Conservation (phyloP, 2,113 vertebrate genomes). For the Antigone vipio region DNA sequence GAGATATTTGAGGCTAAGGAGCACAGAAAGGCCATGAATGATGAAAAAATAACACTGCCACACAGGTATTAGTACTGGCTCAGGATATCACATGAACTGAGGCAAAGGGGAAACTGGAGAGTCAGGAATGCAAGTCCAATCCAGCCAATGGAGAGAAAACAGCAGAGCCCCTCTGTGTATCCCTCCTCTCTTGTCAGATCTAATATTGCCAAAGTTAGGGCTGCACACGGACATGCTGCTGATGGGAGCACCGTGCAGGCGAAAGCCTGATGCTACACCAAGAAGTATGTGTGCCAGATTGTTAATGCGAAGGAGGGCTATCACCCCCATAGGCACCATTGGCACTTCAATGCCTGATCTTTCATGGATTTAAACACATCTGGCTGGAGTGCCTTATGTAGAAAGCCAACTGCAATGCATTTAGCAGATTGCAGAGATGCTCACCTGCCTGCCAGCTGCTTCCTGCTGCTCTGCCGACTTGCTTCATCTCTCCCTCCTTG, state of each 20-base stretch:
- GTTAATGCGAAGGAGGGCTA: background rate
- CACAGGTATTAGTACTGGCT: background rate
- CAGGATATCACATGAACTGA: background rate
- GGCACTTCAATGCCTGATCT: background rate
- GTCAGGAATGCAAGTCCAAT: background rate
- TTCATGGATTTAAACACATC: background rate
- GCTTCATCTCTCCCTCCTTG: background rate
- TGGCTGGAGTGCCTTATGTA: background rate
- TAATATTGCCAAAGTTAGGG: background rate
- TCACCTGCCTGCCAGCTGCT: slow-evolving; percentile 30
- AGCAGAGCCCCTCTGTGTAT: background rate
- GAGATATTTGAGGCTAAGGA: background rate
- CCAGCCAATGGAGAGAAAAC: background rate
- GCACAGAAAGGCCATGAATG: background rate
- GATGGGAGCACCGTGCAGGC: background rate
- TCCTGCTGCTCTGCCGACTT: background rate
- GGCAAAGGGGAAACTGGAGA: background rate
- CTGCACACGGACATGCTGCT: background rate
- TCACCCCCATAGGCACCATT: background rate
- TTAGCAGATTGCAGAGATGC: background rate
- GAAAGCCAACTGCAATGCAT: background rate
- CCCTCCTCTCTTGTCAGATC: background rate
- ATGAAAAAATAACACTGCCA: background rate
- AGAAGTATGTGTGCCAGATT: background rate
- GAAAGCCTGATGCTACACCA: background rate